Conservation (phyloP, 2,888 invertebrate genomes). For the Cataglyphis rosenhaueri region DNA sequence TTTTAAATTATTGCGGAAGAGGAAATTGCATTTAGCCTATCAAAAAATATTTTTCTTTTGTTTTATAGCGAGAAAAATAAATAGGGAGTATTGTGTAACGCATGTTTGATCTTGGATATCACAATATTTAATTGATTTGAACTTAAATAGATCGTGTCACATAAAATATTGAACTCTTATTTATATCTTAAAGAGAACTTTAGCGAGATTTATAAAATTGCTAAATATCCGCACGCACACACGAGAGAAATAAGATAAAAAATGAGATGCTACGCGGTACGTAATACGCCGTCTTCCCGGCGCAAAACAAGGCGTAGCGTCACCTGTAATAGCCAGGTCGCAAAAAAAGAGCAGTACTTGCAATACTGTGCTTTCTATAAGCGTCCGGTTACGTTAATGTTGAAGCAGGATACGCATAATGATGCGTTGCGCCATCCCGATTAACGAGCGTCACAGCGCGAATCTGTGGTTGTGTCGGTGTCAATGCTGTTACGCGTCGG, state of each 20-base stretch:
- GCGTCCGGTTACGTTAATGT: constrained; percentile 42
- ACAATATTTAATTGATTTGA: neutral
- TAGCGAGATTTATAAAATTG: neutral
- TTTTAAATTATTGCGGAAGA: neutral
- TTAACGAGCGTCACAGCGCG: constrained; percentile 50
- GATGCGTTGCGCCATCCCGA: constrained; percentile 41
- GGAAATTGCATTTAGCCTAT: neutral
- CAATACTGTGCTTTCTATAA: neutral
- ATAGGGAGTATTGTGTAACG: neutral
- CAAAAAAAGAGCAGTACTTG: constrained; percentile 3
- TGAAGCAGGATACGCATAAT: constrained; percentile 43
- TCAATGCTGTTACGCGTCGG: constrained; percentile 44
- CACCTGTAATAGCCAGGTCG: constrained; percentile 15
- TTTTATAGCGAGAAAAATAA: neutral
- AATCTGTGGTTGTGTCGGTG: constrained; percentile 32
- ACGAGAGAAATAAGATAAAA: neutral
- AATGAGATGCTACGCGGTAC: neutral
- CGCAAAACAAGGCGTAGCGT: constrained; percentile 24
- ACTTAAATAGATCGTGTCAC: neutral
- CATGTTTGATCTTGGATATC: neutral
- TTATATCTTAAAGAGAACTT: neutral
- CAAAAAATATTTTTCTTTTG: neutral
- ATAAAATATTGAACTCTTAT: neutral
- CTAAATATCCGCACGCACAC: neutral
- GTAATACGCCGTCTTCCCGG: neutral